Evolutionary conservation across 1,140 invertebrate species (phyloP).

Genomic region (Drosophila mauritiana): DNA sequence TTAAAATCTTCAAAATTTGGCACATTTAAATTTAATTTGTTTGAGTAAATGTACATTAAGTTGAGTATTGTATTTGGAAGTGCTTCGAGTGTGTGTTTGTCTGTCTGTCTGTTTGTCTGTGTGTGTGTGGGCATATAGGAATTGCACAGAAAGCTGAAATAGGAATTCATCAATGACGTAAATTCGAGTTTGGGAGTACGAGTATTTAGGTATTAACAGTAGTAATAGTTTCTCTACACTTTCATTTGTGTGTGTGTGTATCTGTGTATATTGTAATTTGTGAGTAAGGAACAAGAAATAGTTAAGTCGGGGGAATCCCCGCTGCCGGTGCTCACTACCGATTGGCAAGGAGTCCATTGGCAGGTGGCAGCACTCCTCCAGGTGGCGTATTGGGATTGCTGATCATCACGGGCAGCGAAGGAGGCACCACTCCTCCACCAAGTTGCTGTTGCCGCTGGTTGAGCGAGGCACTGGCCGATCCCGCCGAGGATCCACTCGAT

Average conservation of each 20-base stretch:
- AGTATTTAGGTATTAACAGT: slow-evolving; percentile 39
- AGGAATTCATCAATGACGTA: slow-evolving; percentile 76
- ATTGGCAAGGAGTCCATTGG: slow-evolving; percentile 78
- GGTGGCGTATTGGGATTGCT: slow-evolving; percentile 67
- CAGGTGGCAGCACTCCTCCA: slow-evolving; percentile 68
- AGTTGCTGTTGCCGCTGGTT: slow-evolving; percentile 49
- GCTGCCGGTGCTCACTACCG: slow-evolving; percentile 57
- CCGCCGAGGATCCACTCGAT: slow-evolving; percentile 12
- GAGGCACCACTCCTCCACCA: slow-evolving; percentile 20
- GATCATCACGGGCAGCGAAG: slow-evolving; percentile 55
- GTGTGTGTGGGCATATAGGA: slow-evolving; percentile 56
- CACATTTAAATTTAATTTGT: slow-evolving; percentile 81
- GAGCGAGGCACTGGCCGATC: slow-evolving; percentile 15
- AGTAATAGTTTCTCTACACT: slow-evolving; percentile 37
- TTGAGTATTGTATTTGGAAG: slow-evolving; percentile 77
- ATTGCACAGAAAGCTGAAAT: slow-evolving; percentile 81
- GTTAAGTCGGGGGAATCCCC: slow-evolving; percentile 42
- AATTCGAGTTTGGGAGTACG: slow-evolving; percentile 59
- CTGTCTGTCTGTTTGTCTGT: slow-evolving; percentile 34
- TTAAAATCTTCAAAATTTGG: slow-evolving; percentile 70
- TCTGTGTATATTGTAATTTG: slow-evolving; percentile 36
- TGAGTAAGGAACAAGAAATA: slow-evolving; percentile 82
- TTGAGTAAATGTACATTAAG: slow-evolving; percentile 56
- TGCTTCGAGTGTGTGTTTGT: slow-evolving; percentile 45
- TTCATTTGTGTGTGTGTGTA: slow-evolving; percentile 25